A percentile compares a stretch with the other conserved stretches of the same genome.
Conservation (phyloP, 2,888 invertebrate genomes). For the Agrochola circellaris region DNA sequence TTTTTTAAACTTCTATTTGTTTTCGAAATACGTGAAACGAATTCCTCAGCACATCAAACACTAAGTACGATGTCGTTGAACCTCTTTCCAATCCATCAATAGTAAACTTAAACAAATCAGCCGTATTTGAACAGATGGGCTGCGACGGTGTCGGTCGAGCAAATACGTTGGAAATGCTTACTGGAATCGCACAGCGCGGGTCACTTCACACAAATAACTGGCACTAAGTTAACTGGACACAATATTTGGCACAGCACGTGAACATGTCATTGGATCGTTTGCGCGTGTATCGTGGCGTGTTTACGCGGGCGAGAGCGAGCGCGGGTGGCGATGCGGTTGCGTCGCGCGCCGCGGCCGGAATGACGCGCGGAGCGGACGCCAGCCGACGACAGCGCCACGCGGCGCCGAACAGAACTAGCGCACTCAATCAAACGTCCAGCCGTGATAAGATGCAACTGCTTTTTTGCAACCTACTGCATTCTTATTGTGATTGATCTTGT, state of each 20-base stretch:
- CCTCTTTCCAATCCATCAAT: constrained; percentile 86
- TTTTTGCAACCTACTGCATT: constrained; percentile 74
- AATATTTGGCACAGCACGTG: constrained; percentile 83
- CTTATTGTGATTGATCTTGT: constrained; percentile 65
- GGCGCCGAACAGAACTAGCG: constrained; percentile 72
- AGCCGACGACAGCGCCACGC: constrained; percentile 75
- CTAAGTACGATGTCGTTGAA: constrained; percentile 80
- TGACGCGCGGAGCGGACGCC: constrained; percentile 83
- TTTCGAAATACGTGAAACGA: constrained; percentile 86
- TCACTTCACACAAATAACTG: constrained; percentile 81
- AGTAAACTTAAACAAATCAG: constrained; percentile 84
- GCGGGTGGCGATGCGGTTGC: constrained; percentile 79
- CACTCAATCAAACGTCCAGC: constrained; percentile 82
- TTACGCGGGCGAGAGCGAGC: constrained; percentile 74
- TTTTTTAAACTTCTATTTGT: constrained; percentile 86
- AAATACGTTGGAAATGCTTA: constrained; percentile 70
- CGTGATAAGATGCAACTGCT: constrained; percentile 77
- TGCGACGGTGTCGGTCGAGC: constrained; percentile 73
- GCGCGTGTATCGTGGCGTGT: constrained; percentile 75
- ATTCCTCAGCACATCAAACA: constrained; percentile 87
- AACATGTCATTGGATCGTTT: constrained; percentile 66
- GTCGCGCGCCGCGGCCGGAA: constrained; percentile 89
- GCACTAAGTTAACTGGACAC: constrained; percentile 81
- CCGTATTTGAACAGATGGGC: constrained; percentile 84
- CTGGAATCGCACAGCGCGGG: constrained; percentile 68